Percentiles rank a stretch among this genome's conserved stretches.
These are phyloP conservation scores for Prionchulus punctatus DNA, from an alignment of 2,888 invertebrate species.

Conservation along the genomic window DNA sequence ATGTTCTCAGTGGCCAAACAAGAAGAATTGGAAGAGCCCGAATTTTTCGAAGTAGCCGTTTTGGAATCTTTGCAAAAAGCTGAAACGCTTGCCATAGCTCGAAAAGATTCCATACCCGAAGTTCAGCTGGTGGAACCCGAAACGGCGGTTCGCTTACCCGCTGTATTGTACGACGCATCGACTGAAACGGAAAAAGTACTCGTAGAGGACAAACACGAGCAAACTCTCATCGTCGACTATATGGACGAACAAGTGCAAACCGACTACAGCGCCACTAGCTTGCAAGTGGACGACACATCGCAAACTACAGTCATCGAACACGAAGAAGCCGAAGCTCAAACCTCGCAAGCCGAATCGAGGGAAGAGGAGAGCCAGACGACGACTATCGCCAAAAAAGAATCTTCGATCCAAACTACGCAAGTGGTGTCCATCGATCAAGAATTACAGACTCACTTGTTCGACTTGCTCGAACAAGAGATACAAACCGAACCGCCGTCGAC, in stretches of 20 bases:
- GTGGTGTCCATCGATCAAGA: constrained; percentile 4
- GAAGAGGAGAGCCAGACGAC: constrained; percentile 6
- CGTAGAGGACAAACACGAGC: not conserved
- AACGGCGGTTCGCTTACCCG: too few species aligned
- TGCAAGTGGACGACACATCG: constrained; percentile 17
- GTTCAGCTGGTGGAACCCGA: not conserved
- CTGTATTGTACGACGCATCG: not conserved
- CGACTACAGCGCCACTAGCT: not conserved
- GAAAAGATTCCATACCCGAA: not conserved
- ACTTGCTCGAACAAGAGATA: constrained; percentile 1
- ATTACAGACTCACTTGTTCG: constrained; percentile 11
- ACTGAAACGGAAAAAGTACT: not conserved
- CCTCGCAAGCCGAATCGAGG: not conserved
- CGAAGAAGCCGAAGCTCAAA: constrained; percentile 1
- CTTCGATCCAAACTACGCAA: constrained; percentile 3
- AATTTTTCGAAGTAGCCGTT: not conserved
- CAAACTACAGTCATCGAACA: constrained; percentile 19
- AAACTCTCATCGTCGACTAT: not conserved
- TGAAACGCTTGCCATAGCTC: not conserved
- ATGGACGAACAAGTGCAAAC: not conserved
- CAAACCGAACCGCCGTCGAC: constrained; percentile 15
- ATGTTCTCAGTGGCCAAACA: not conserved
- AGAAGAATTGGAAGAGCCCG: not conserved
- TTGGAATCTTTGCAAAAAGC: not conserved
- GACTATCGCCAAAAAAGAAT: not conserved